Evolutionary conservation across 2,797 vertebrate species (phyloP).

Genomic region (Taeniopygia guttata): DNA sequence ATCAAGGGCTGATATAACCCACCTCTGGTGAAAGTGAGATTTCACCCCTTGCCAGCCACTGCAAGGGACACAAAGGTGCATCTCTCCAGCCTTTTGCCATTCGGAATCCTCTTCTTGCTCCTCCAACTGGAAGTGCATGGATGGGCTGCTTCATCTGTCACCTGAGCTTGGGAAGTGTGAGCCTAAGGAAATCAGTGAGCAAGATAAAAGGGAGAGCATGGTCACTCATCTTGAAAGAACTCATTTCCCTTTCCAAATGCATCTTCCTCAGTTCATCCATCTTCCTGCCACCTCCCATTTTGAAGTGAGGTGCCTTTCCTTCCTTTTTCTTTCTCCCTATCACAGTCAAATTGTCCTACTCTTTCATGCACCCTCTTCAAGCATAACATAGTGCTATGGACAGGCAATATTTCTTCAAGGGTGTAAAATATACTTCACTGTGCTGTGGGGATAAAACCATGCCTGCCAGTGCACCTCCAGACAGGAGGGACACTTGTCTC

Average conservation of each 20-base stretch:
- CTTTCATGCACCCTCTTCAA: slow-evolving; percentile 2
- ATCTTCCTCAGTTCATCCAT: slow-evolving; percentile 37
- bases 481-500: neutral
- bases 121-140: neutral
- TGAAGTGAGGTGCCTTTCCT: slow-evolving; percentile 7
- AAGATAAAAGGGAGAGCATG: slow-evolving; percentile 59
- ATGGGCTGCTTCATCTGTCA: neutral
- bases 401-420: neutral
- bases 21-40: neutral
- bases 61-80: neutral
- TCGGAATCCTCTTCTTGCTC: neutral
- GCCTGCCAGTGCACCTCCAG: neutral
- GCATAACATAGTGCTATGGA: neutral
- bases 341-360: neutral
- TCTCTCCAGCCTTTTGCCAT: neutral
- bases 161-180: neutral
- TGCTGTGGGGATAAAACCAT: neutral
- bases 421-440: neutral
- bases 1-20: neutral
- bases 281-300: slow-evolving; percentile 51
- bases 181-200: slow-evolving; percentile 37
- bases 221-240: slow-evolving; percentile 59
- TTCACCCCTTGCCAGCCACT: neutral
- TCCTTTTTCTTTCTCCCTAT: neutral
- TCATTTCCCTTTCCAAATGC: slow-evolving; percentile 50